Conservation (phyloP, 2,888 invertebrate species). For the Cephus sareptanus region DNA sequence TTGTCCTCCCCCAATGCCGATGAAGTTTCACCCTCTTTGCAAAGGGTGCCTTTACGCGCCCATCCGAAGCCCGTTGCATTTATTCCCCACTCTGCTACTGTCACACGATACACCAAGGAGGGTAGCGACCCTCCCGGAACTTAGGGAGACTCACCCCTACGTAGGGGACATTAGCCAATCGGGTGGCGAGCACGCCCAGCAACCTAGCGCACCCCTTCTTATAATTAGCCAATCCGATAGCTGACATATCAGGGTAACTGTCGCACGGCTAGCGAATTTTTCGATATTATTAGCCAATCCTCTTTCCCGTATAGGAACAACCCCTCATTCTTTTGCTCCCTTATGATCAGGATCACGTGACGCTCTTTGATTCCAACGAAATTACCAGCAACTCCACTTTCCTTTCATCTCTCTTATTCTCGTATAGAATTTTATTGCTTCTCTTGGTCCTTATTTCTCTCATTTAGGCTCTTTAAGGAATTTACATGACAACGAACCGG, state of each 20-base stretch:
- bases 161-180: slow-evolving; percentile 49
- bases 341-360: neutral
- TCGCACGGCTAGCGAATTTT: neutral
- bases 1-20: neutral
- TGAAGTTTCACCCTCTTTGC: slow-evolving; percentile 4
- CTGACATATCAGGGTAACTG: slow-evolving; percentile 5
- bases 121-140: slow-evolving; percentile 27
- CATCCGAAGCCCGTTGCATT: neutral
- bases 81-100: neutral
- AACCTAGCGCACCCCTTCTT: slow-evolving; percentile 40
- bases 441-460: neutral
- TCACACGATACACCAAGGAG: slow-evolving; percentile 10
- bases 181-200: slow-evolving; percentile 50
- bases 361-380: slow-evolving; percentile 4
- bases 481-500: slow-evolving; percentile 5
- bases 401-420: neutral
- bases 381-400: neutral
- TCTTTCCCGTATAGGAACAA: neutral
- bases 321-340: slow-evolving; percentile 1
- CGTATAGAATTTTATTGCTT: neutral
- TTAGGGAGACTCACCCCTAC: slow-evolving; percentile 18
- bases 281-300: slow-evolving; percentile 2
- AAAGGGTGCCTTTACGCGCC: neutral
- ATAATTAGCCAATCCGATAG: slow-evolving; percentile 61
- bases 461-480: neutral